Evolutionary conservation across 92 coral and sea anemone species (phyloP).

Genomic region (Pocillopora meandrina): DNA sequence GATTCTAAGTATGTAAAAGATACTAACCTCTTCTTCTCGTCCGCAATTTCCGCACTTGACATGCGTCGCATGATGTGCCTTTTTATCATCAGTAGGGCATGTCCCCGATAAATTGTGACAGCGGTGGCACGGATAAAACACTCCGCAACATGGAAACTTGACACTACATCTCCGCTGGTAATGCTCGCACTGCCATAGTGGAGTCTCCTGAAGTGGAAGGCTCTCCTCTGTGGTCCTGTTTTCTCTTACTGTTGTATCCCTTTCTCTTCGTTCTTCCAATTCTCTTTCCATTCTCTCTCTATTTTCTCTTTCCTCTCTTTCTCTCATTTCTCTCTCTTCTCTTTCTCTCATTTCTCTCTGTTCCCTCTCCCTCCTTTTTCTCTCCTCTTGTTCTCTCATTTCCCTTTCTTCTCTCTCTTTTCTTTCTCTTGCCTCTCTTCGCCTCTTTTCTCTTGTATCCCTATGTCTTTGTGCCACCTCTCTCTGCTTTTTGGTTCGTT

Average conservation of each 20-base stretch:
- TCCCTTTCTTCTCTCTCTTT: background rate
- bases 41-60: slow-evolving; percentile 66
- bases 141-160: slow-evolving; percentile 73
- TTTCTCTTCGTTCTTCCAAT: background rate
- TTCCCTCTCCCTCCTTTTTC: slow-evolving; percentile 14
- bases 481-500: slow-evolving; percentile 13
- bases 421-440: slow-evolving; percentile 19
- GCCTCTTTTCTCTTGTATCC: slow-evolving; percentile 24
- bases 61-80: slow-evolving; percentile 71
- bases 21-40: slow-evolving; percentile 65
- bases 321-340: slow-evolving; percentile 5
- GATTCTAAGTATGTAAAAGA: background rate
- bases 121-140: slow-evolving; percentile 82
- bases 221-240: background rate
- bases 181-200: slow-evolving; percentile 75
- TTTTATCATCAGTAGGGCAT: slow-evolving; percentile 58
- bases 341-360: slow-evolving; percentile 23
- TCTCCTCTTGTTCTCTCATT: background rate
- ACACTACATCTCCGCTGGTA: slow-evolving; percentile 79
- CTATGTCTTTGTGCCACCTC: slow-evolving; percentile 18
- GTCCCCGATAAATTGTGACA: slow-evolving; percentile 82
- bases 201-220: slow-evolving; percentile 31
- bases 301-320: background rate
- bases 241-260: background rate
- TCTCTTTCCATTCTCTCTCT: background rate